Evolutionary conservation across 2,113 vertebrate species (phyloP), one percentile per base, ranked within the genome.

Genomic region (Morone chrysops): DNA sequence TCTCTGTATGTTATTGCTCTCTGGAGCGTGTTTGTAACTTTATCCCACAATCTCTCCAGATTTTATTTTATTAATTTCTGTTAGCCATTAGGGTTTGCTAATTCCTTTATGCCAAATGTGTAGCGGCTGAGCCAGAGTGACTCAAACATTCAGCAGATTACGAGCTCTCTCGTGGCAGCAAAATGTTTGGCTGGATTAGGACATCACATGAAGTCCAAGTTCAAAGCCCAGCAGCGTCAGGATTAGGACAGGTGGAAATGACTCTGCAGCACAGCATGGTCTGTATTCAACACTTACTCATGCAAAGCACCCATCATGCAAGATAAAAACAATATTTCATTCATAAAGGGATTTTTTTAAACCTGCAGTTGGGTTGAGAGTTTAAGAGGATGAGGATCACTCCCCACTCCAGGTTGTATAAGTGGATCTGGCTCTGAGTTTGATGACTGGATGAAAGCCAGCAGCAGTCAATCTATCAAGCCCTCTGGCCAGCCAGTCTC

Each of bases 151-250:
- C 17, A 73, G 69, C 76, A 78, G 78, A 87, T 83, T 90, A 90
- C 38, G 18, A 70, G 47, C 61, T 65, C 63, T 82, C 54, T 79
- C 17, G 20, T 84, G 78, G 82, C 78, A 72, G 87, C 78, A 69
- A 82, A 89, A 81, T 81, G 78, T 85, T 90, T 87, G 85, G 87
- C 84, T 91, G 90, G 88, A 91, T 93, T 91, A 90, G 72, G 68
- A 56, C 70, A 78, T 89, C 87, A 91, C 88, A 88, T 87, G 90
- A 87, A 88, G 70, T 18, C 48, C 72, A 59, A 69, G 65, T 89
- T 92, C 86, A 89, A 89, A 84, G 67, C 77, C 63, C 9, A 56
- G 80, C 78, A 56, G 66, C 9, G 25, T 54, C 11, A 12, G 78
- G 67, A 83, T 82, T 69, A 36, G 62, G 77, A 81, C 76, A 87